phyloP scores from a whole-genome alignment of 2,888 invertebrate species.

The Philaethria dido region DNA sequence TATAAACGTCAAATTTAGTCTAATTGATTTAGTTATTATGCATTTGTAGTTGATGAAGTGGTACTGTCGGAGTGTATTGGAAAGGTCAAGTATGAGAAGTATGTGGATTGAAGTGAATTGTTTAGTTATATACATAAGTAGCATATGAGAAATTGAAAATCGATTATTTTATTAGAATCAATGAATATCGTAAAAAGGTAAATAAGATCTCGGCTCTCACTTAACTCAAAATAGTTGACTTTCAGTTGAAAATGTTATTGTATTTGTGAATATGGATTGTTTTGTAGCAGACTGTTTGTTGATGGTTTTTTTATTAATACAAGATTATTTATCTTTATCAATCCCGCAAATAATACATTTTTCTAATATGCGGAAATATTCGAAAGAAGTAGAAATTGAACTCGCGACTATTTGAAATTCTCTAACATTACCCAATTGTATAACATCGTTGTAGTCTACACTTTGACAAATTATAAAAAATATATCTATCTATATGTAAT shows the following conservation, averaged over 20 bases:
- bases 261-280: background rate
- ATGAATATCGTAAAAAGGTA: no score
- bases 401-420: no score
- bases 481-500: background rate
- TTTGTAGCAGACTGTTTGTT: no score
- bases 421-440: no score
- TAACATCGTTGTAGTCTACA: no score
- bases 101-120: background rate
- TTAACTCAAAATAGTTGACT: background rate
- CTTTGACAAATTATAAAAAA: background rate
- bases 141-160: no score
- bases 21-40: background rate
- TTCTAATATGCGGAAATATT: no score
- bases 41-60: background rate
- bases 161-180: no score
- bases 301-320: background rate
- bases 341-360: no score
- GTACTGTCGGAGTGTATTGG: conserved; percentile 4
- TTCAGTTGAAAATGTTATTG: background rate
- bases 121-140: background rate
- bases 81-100: conserved; percentile 3
- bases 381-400: no score
- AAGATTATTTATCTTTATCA: background rate
- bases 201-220: no score
- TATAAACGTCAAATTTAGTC: conserved; percentile 8